Evolutionary conservation across 2,113 vertebrate genomes (phyloP).

Genomic region (Glaucidium brasilianum): DNA sequence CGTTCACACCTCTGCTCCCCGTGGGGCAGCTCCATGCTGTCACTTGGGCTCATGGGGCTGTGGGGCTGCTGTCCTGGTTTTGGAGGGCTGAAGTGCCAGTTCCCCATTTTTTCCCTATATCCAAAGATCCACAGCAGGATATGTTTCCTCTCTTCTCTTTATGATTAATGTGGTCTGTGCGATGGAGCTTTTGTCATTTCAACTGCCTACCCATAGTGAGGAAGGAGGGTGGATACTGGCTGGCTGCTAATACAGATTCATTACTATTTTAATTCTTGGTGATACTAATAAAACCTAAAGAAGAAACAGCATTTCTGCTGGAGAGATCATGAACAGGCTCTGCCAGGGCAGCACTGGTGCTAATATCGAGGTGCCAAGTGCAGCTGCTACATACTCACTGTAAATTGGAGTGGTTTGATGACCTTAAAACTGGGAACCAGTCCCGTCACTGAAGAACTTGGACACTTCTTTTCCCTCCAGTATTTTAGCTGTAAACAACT

Average conservation of each 20-base stretch:
- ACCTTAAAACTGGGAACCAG: not conserved
- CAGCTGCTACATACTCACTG: fast-evolving
- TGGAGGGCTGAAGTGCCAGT: not conserved
- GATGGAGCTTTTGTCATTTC: not conserved
- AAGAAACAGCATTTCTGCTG: not conserved
- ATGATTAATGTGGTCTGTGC: not conserved
- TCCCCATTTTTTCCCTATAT: not conserved
- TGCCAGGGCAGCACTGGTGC: not conserved
- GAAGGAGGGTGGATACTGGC: not conserved
- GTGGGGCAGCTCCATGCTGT: not conserved
- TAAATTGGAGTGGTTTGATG: not conserved
- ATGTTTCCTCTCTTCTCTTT: not conserved
- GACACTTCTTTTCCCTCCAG: not conserved
- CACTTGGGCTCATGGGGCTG: not conserved
- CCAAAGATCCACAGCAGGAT: not conserved
- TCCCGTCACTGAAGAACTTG: not conserved
- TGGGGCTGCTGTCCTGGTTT: not conserved
- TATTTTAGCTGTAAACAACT: not conserved
- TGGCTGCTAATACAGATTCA: not conserved
- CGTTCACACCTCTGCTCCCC: not conserved
- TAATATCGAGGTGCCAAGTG: not conserved
- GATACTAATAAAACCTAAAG: not conserved
- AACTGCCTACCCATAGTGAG: not conserved
- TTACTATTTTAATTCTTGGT: not conserved
- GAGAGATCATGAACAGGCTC: not conserved